A percentile compares a stretch with the other conserved stretches of the same genome.
Evolutionary conservation across 2,113 vertebrate genomes (phyloP).

Genomic region (Solenodon paradoxus): DNA sequence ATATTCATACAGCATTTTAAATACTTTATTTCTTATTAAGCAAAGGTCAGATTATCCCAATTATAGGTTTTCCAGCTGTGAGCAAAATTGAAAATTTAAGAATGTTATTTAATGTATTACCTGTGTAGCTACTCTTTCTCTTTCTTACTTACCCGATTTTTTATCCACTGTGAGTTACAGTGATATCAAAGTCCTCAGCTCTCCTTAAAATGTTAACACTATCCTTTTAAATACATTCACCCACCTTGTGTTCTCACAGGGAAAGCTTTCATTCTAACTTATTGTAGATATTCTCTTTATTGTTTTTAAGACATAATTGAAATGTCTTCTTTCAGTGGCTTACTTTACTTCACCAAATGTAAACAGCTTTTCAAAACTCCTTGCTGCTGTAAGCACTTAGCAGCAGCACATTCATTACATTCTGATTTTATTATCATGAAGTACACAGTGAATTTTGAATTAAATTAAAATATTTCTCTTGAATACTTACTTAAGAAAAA

Average conservation of each 20-base stretch:
- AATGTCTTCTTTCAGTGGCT: neutral
- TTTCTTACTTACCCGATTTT: neutral
- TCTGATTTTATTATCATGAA: neutral
- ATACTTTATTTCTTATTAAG: neutral
- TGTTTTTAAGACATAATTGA: neutral
- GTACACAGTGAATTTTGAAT: constrained; percentile 7
- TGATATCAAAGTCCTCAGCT: neutral
- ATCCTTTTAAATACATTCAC: neutral
- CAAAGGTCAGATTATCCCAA: neutral
- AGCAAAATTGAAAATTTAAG: neutral
- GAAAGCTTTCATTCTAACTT: neutral
- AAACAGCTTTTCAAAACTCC: neutral
- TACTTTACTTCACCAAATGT: neutral
- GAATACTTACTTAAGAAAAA: neutral
- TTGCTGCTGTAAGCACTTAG: neutral
- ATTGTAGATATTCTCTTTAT: neutral
- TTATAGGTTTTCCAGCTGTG: neutral
- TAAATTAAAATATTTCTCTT: neutral
- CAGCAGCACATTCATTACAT: neutral
- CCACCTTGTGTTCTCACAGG: neutral
- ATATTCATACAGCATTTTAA: neutral
- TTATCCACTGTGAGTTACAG: neutral
- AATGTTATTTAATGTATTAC: neutral
- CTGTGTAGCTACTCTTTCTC: neutral
- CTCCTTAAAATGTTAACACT: neutral